A percentile compares a stretch with the other conserved stretches of the same genome.
Evolutionary conservation across 1,140 invertebrate species (phyloP).

Genomic region (Phortica variegata): DNA sequence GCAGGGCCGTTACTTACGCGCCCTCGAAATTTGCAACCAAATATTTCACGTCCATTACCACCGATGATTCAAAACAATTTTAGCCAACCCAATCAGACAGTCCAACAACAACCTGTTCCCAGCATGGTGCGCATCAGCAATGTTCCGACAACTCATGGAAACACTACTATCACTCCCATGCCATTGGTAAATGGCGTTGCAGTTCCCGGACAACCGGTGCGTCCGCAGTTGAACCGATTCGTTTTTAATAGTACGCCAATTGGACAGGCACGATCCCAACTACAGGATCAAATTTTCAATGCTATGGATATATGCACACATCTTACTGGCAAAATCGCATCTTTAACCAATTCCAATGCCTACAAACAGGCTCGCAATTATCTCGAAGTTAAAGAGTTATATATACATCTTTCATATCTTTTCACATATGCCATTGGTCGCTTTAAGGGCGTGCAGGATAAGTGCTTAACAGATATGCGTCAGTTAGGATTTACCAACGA

Average conservation of each 20-base stretch:
- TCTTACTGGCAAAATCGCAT: slow-evolving; percentile 47
- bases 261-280: slow-evolving; percentile 36
- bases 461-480: slow-evolving; percentile 50
- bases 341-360: slow-evolving; percentile 52
- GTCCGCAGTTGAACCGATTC: slow-evolving; percentile 21
- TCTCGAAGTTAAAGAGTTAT: slow-evolving; percentile 50
- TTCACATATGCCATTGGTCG: slow-evolving; percentile 54
- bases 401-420: slow-evolving; percentile 55
- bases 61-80: slow-evolving; percentile 11
- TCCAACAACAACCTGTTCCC: slow-evolving; percentile 28
- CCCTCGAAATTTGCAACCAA: slow-evolving; percentile 4
- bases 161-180: slow-evolving; percentile 15
- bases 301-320: slow-evolving; percentile 55
- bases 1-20: slow-evolving; percentile 20
- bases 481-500: slow-evolving; percentile 51
- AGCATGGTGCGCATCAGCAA: slow-evolving; percentile 31
- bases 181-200: slow-evolving; percentile 8
- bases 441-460: slow-evolving; percentile 51
- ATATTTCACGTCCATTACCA: not conserved
- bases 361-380: slow-evolving; percentile 45
- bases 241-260: slow-evolving; percentile 29
- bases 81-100: slow-evolving; percentile 27
- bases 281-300: slow-evolving; percentile 52
- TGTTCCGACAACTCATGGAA: slow-evolving; percentile 18
- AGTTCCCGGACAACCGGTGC: slow-evolving; percentile 18